A percentile compares a stretch with the other conserved stretches of the same genome.
Conservation (phyloP, 2,888 invertebrate species). For the Quadroppia sp. region DNA sequence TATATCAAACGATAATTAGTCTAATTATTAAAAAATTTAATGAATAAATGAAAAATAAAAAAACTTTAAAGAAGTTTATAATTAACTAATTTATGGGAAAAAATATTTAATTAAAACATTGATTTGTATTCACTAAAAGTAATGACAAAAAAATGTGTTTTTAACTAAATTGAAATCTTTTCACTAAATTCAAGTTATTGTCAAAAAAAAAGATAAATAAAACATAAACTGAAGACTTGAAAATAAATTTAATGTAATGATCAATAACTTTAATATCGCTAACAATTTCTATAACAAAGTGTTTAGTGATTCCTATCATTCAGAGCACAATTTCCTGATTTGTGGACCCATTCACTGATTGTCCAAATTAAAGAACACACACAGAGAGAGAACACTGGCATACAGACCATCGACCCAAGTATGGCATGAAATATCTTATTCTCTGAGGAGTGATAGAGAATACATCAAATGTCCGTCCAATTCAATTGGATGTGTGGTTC, state of each 20-base stretch:
- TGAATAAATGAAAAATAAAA: no score
- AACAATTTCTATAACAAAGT: not conserved
- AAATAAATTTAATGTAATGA: no score
- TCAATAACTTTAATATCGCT: not conserved
- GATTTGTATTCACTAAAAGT: no score
- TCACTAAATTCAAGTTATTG: no score
- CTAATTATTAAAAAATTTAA: no score
- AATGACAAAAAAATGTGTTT: no score
- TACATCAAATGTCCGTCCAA: slow-evolving; percentile 21
- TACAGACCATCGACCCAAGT: not conserved
- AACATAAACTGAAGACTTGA: no score
- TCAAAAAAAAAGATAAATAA: no score
- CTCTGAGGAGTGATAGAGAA: slow-evolving; percentile 29
- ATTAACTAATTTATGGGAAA: no score
- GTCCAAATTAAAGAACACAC: slow-evolving; percentile 1
- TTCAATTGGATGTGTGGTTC: slow-evolving; percentile 20
- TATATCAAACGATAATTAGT: not conserved
- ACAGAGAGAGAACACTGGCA: not conserved
- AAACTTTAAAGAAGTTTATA: no score
- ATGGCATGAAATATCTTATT: not conserved
- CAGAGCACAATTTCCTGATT: slow-evolving; percentile 32
- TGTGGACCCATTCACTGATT: slow-evolving; percentile 29
- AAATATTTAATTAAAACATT: no score
- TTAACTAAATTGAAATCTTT: no score
- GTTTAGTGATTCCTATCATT: slow-evolving; percentile 13